Evolutionary conservation across 30 jellyfish, hydroid and myxozoan genomes (phyloP).

Genomic region (Chrysaora quinquecirrha): DNA sequence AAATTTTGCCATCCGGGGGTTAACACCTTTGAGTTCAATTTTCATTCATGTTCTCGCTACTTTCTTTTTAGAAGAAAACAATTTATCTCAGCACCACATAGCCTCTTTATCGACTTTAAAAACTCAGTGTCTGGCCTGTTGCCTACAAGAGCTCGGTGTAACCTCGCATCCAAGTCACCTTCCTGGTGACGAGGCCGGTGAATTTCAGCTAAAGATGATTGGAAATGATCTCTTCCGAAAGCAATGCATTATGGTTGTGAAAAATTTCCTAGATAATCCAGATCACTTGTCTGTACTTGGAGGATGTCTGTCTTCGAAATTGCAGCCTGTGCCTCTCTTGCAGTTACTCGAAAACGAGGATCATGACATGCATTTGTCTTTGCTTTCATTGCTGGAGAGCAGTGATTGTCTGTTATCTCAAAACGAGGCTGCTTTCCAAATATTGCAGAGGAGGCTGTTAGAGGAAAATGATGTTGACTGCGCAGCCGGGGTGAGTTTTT

Average conservation of each 20-base stretch:
- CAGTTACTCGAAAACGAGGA: constrained; percentile 18
- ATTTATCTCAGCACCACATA: not conserved
- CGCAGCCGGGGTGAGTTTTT: constrained; percentile 42
- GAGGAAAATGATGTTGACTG: constrained; percentile 44
- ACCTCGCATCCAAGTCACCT: not conserved
- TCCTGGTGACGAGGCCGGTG: not conserved
- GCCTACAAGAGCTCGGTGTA: not conserved
- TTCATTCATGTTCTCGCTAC: no score
- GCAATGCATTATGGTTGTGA: not conserved
- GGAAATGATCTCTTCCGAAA: not conserved
- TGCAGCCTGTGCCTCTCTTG: not conserved
- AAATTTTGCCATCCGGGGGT: no score
- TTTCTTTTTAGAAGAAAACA: not conserved
- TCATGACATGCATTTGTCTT: constrained; percentile 26
- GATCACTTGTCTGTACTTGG: no score
- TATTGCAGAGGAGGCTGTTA: constrained; percentile 40
- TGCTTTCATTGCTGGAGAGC: constrained; percentile 27
- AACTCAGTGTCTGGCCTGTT: not conserved
- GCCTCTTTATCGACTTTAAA: not conserved
- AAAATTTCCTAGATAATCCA: not conserved
- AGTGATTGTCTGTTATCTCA: not conserved
- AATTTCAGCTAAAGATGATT: not conserved
- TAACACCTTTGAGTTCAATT: no score
- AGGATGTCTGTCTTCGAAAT: not conserved
- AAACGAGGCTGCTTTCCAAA: not conserved